Conservation (phyloP, 2,113 vertebrate genomes). For the Pipra filicauda region DNA sequence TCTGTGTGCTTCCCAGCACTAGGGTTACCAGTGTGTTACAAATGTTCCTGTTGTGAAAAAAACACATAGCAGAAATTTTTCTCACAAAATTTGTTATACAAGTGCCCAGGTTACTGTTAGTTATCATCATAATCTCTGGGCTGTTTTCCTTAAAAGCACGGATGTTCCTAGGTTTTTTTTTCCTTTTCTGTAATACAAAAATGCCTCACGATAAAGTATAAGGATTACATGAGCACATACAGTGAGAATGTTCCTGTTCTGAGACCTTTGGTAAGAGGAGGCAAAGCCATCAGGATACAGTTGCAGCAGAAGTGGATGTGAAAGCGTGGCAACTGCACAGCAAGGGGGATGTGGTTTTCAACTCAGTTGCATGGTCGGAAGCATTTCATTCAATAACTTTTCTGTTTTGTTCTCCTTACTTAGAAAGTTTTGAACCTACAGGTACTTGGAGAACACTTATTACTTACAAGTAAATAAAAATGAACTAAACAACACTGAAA, state of each 20-base stretch:
- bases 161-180: neutral
- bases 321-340: neutral
- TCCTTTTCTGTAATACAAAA: neutral
- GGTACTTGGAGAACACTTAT: neutral
- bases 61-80: neutral
- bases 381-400: neutral
- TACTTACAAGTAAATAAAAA: neutral
- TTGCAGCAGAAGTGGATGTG: slow-evolving; percentile 5
- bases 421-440: neutral
- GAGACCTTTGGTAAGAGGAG: neutral
- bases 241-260: neutral
- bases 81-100: neutral
- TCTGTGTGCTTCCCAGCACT: neutral
- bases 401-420: neutral
- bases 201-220: neutral
- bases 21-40: neutral
- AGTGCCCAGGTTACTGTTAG: neutral
- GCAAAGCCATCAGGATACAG: neutral
- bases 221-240: neutral
- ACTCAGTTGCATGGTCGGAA: neutral
- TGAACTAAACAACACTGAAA: neutral
- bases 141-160: neutral
- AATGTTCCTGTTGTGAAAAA: neutral
- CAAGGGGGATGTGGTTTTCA: neutral
- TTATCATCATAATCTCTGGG: neutral